Conservation (phyloP, 2,113 vertebrate genomes). For the Antechinus stuartii region DNA sequence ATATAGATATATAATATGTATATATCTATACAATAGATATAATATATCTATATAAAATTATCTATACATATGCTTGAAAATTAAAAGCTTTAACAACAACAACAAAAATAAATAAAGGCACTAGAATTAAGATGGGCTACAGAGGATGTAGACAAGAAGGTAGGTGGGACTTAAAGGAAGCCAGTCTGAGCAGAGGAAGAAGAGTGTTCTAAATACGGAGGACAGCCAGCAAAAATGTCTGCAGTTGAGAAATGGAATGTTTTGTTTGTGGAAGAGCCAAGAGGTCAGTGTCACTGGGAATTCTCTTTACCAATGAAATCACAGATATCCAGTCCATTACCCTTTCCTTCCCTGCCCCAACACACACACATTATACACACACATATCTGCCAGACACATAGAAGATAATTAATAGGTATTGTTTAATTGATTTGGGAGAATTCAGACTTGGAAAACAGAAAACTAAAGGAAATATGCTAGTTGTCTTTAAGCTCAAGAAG, state of each 20-base stretch:
- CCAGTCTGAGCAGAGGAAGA: neutral
- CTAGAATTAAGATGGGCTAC: neutral
- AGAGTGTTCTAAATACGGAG: neutral
- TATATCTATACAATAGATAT: too few relatives aligned
- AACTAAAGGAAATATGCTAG: neutral
- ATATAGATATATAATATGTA: too few relatives aligned
- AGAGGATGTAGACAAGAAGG: neutral
- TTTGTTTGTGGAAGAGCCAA: neutral
- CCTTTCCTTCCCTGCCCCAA: too few relatives aligned
- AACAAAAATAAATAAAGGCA: neutral
- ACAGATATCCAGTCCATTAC: too few relatives aligned
- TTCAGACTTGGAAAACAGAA: neutral
- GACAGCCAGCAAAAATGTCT: neutral
- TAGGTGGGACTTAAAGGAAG: neutral
- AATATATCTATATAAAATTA: too few relatives aligned
- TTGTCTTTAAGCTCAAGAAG: too few relatives aligned
- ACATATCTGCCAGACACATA: neutral
- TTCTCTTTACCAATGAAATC: neutral
- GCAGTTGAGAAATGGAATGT: neutral
- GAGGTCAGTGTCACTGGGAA: too few relatives aligned
- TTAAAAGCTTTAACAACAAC: too few relatives aligned
- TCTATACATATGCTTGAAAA: too few relatives aligned
- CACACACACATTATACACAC: too few relatives aligned
- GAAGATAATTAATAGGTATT: neutral
- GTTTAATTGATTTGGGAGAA: too few relatives aligned